Conservation (phyloP, 2,797 vertebrate genomes). For the Ambastaia sidthimunki region DNA sequence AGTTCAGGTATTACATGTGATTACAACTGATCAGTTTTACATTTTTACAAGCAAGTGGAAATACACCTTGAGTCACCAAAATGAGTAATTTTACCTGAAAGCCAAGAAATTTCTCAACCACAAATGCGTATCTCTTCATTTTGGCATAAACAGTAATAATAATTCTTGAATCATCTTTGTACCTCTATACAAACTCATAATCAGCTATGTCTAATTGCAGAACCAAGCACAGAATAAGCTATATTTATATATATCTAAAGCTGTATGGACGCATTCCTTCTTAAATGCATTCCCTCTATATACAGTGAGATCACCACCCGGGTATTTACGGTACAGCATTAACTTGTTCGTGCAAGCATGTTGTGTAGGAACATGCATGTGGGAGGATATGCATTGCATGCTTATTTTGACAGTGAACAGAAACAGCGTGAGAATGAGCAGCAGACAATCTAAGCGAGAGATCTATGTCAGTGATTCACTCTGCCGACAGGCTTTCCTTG, state of each 20-base stretch:
- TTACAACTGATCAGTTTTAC: neutral
- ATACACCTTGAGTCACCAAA: neutral
- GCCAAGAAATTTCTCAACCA: neutral
- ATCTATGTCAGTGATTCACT: constrained; percentile 46
- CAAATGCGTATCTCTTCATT: neutral
- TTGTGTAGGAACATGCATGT: constrained; percentile 7
- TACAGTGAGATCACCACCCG: neutral
- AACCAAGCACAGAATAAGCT: neutral
- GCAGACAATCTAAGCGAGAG: constrained; percentile 22
- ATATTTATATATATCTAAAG: neutral
- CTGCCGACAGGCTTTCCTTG: constrained; percentile 47
- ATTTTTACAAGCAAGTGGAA: constrained; percentile 4
- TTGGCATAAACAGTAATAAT: neutral
- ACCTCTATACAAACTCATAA: constrained; percentile 1
- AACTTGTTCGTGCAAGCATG: neutral
- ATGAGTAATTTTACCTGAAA: constrained; percentile 14
- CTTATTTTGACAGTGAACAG: constrained; percentile 5
- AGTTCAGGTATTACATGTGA: neutral
- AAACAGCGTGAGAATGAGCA: constrained; percentile 45
- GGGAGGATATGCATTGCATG: constrained; percentile 9
- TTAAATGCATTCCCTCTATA: neutral
- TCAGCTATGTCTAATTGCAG: neutral
- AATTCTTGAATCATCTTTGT: neutral
- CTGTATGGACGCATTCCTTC: neutral
- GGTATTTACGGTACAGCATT: neutral